phyloP scores from a whole-genome alignment of 2,113 vertebrate species.

The Colaptes auratus region DNA sequence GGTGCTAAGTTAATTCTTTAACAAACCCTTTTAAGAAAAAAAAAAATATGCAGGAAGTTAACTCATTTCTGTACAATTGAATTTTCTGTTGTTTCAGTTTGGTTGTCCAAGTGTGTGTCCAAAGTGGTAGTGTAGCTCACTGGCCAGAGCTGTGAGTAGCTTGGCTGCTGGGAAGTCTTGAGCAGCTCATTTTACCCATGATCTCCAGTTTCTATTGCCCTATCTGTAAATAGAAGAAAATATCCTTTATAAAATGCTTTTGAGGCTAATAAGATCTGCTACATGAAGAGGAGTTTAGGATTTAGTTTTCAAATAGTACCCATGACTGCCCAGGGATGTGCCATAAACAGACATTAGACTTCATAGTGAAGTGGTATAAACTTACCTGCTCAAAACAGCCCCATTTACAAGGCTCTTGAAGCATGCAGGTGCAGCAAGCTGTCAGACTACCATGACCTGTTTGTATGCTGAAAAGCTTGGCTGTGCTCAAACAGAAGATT shows the following conservation, averaged over 20 bases:
- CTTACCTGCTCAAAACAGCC: background rate
- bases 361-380: background rate
- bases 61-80: background rate
- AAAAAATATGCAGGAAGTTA: too few species aligned
- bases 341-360: background rate
- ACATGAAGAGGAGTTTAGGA: too few species aligned
- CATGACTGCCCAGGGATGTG: background rate
- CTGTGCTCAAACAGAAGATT: too few species aligned
- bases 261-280: too few species aligned
- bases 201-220: too few species aligned
- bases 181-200: too few species aligned
- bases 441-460: too few species aligned
- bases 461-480: too few species aligned
- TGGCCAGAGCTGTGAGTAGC: background rate
- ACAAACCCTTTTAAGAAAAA: background rate
- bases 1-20: background rate
- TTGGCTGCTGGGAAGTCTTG: background rate
- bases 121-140: background rate
- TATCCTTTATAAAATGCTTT: too few species aligned
- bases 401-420: background rate
- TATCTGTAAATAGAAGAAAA: too few species aligned
- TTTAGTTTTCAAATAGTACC: background rate
- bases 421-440: too few species aligned
- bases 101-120: background rate
- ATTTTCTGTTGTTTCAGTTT: background rate